These are phyloP conservation scores for Ommatoiulus sabulosus DNA, from an alignment of 2,888 invertebrate species.

Conservation along the genomic window DNA sequence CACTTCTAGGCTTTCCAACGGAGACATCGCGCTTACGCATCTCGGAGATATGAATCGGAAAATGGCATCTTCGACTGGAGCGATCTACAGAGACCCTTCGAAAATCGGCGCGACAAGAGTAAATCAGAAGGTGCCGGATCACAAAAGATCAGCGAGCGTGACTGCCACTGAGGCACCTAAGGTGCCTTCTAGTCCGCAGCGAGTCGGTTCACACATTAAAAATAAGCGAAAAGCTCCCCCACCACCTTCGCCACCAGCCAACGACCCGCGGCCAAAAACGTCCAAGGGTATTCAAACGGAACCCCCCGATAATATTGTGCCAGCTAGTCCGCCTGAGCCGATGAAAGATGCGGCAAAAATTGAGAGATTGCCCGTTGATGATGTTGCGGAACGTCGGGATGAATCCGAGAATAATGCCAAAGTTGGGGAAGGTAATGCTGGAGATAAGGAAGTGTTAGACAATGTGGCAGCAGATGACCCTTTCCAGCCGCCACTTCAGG, in stretches of 20 bases:
- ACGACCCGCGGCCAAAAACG: background rate
- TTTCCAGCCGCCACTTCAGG: too few relatives aligned
- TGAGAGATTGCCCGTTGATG: background rate
- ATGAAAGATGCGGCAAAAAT: background rate
- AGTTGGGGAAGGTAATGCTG: background rate
- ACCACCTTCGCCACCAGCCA: constrained; percentile 71
- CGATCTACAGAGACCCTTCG: constrained; percentile 67
- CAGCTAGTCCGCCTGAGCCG: background rate
- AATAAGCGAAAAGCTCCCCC: constrained; percentile 81
- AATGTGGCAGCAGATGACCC: background rate
- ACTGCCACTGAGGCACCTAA: background rate
- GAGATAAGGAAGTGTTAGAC: background rate
- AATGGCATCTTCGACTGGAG: constrained; percentile 62
- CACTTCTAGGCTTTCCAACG: constrained; percentile 30
- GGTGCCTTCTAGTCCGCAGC: background rate
- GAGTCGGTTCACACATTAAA: constrained; percentile 73
- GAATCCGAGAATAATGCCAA: background rate
- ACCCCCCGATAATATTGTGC: background rate
- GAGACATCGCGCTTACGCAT: background rate
- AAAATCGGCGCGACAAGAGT: constrained; percentile 74
- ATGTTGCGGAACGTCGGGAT: background rate
- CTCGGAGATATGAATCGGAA: constrained; percentile 7
- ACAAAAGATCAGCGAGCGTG: constrained; percentile 46
- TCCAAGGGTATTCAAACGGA: background rate
- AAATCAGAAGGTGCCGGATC: background rate